Percentiles rank a stretch among this genome's conserved stretches.
These are phyloP conservation scores for Syngnathus floridae DNA, from an alignment of 2,113 vertebrate species.

Conservation along the genomic window DNA sequence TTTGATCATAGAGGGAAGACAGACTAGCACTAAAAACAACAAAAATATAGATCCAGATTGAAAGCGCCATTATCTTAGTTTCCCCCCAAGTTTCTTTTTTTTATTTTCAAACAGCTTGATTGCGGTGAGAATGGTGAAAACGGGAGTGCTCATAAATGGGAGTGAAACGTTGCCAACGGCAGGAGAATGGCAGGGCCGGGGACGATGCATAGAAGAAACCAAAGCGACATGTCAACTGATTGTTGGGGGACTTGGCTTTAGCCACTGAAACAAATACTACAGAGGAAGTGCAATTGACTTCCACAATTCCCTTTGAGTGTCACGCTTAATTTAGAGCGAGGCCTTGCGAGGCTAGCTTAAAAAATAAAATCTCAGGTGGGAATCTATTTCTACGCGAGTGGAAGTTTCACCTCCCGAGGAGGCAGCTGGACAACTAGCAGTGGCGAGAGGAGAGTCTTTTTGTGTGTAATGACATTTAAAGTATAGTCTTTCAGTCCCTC, in stretches of 20 bases:
- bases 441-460: conserved; percentile 49
- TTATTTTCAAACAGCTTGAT: conserved; percentile 14
- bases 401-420: background rate
- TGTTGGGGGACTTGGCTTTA: background rate
- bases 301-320: conserved; percentile 57
- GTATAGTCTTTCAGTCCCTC: conserved; percentile 67
- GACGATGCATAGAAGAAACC: conserved; percentile 40
- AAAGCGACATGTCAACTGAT: conserved; percentile 7
- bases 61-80: conserved; percentile 62
- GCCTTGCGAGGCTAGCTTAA: background rate
- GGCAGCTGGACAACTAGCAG: conserved; percentile 23
- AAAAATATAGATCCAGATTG: conserved; percentile 63
- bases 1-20: conserved; percentile 65
- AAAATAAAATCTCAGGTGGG: background rate
- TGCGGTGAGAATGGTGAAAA: conserved; percentile 28
- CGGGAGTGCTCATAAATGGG: conserved; percentile 67
- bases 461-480: conserved; percentile 63
- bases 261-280: conserved; percentile 27
- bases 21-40: conserved; percentile 15
- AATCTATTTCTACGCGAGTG: conserved; percentile 6
- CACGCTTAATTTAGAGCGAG: conserved; percentile 28
- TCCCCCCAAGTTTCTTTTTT: conserved; percentile 12
- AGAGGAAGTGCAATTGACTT: conserved; percentile 30
- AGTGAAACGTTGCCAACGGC: conserved; percentile 48
- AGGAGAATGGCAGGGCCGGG: conserved; percentile 17